Evolutionary conservation across 2,113 vertebrate species (phyloP), one percentile per base, ranked within the genome.

Genomic region (Illadopsis cleaveri): DNA sequence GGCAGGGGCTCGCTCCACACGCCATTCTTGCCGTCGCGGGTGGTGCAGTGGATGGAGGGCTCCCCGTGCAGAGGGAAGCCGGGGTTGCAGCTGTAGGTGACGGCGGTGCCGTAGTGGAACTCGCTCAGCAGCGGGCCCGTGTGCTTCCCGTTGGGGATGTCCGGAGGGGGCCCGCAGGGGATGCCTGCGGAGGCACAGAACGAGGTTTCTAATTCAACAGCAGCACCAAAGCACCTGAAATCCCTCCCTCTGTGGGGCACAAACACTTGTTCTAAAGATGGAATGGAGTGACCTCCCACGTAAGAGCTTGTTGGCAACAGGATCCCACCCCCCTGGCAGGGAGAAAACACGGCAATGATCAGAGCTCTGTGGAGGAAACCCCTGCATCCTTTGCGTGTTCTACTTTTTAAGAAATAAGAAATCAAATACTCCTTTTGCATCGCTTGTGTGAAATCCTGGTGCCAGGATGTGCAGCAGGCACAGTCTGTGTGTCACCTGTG

Each of bases 31-130:
- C 96, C 95, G 2, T 98, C 97, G 10, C 6, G 45, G 54, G 89
- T 97, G 87, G 97, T 98, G 54, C 97, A 98, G 88, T 95, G 37
- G 78, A 97, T 88, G 86, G 93, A 96, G 47, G 78, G 40, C 42
- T 98, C 57, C 53, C 96, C 97, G 3, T 93, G 65, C 10, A 97
- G 95, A 0, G 96, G 94, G 60, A 91, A 86, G 37, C 96, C 97
- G 2, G 19, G 12, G 0, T 38, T 3, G 35, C 97, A 98, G 8
- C 6, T 85, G 92, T 98, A 97, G 2, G 62, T 97, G 7, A 98
- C 75, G 2, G 95, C 40, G 1, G 42, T 93, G 66, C 97, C 97
- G 7, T 85, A 98, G 87, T 15, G 11, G 92, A 97, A 98, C 16
- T 95, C 68, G 7, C 77, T 35, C 42, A 56, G 64, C 76, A 37